Percentiles rank a stretch among this genome's conserved stretches.
Evolutionary conservation across 1,140 invertebrate genomes (phyloP).

Genomic region (Cyphomyrmex costatus): DNA sequence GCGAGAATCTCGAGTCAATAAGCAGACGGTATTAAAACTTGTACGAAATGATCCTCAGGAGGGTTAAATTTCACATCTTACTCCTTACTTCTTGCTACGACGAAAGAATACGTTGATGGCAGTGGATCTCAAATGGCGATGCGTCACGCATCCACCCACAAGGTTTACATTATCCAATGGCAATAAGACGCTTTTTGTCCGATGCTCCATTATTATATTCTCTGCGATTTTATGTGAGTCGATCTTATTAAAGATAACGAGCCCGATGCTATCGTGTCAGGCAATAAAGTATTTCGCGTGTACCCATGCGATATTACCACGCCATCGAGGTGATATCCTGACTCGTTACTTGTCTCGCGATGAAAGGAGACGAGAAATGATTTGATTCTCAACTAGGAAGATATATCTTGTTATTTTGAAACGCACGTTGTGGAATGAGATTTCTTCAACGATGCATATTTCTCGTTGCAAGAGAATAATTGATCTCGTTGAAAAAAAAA

Average conservation of each 20-base stretch:
- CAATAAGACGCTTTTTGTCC: conserved; percentile 61
- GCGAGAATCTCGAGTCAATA: conserved; percentile 46
- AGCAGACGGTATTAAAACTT: conserved; percentile 63
- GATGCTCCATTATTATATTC: conserved; percentile 77
- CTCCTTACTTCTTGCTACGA: background rate
- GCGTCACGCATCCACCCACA: conserved; percentile 81
- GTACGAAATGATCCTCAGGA: conserved; percentile 59
- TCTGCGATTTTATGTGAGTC: conserved; percentile 80
- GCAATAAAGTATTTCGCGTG: conserved; percentile 80
- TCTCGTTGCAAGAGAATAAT: background rate
- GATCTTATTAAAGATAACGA: conserved; percentile 85
- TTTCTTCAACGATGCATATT: background rate
- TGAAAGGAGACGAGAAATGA: background rate
- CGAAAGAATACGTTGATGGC: conserved; percentile 64
- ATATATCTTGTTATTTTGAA: background rate
- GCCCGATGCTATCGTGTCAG: conserved; percentile 78
- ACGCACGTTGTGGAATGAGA: background rate
- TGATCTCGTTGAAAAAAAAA: background rate
- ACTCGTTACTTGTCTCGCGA: background rate
- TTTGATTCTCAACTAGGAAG: conserved; percentile 30
- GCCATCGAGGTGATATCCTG: conserved; percentile 18
- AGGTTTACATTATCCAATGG: conserved; percentile 66
- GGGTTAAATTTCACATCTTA: conserved; percentile 66
- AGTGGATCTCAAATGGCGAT: conserved; percentile 73
- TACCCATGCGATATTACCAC: conserved; percentile 68